These are phyloP conservation scores for Gymnoscopelus braueri DNA, from an alignment of 2,797 vertebrate genomes.

Conservation along the genomic window DNA sequence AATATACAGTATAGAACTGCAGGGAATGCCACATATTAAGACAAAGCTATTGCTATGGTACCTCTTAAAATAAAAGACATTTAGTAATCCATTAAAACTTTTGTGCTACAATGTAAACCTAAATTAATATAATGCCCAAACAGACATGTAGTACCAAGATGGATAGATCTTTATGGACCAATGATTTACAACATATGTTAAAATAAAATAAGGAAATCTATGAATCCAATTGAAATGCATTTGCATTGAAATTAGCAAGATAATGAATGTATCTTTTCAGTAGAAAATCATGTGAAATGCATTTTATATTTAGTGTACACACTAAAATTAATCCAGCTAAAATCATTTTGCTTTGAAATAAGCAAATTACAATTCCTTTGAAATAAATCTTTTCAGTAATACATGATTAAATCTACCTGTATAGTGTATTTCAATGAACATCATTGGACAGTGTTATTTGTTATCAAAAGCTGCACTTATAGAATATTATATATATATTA, in stretches of 20 bases:
- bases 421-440: no score
- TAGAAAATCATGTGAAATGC: neutral
- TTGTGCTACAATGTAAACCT: neutral
- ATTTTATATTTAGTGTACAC: conserved; percentile 6
- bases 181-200: neutral
- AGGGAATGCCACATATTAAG: neutral
- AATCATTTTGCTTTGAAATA: no score
- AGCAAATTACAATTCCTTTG: no score
- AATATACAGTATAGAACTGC: neutral
- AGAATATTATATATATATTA: no score
- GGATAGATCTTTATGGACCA: neutral
- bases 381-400: no score
- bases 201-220: no score
- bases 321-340: neutral
- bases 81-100: neutral
- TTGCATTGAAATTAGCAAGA: conserved; percentile 1
- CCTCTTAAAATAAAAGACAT: neutral
- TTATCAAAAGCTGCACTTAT: neutral
- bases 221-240: conserved; percentile 19
- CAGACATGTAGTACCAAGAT: conserved; percentile 6
- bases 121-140: neutral
- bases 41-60: neutral
- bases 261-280: neutral
- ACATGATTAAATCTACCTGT: no score
- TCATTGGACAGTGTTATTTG: neutral